A percentile compares a stretch with the other conserved stretches of the same genome.
Conservation (phyloP, 2,888 invertebrate species). For the Morpho deidamia region DNA sequence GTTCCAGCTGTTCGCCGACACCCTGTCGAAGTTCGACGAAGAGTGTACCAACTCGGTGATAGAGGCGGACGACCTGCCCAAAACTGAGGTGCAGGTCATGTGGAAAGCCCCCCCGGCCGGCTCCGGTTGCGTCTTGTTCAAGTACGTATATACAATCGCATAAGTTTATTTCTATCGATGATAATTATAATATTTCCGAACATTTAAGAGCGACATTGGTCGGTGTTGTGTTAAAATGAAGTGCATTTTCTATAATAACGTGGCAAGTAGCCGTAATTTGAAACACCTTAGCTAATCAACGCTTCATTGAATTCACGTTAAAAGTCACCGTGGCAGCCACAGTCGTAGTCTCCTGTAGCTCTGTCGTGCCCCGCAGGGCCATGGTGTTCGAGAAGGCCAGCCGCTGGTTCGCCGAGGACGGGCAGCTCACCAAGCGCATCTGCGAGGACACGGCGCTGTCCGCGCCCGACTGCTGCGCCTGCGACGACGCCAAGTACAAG, state of each 20-base stretch:
- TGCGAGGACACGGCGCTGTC: constrained; percentile 85
- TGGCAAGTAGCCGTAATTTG: too few relatives aligned
- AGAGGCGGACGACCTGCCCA: constrained; percentile 87
- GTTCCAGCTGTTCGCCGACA: constrained; percentile 76
- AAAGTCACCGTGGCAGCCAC: too few relatives aligned
- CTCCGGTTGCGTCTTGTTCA: constrained; percentile 91
- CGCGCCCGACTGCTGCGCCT: constrained; percentile 88
- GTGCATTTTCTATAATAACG: too few relatives aligned
- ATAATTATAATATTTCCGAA: too few relatives aligned
- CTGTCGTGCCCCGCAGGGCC: constrained; percentile 75
- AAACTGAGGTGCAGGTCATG: constrained; percentile 90
- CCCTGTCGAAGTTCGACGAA: constrained; percentile 84
- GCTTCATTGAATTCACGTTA: too few relatives aligned
- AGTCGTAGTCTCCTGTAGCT: too few relatives aligned
- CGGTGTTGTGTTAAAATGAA: too few relatives aligned
- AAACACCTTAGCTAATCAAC: too few relatives aligned
- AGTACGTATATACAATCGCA: constrained; percentile 64
- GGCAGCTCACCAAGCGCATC: constrained; percentile 85
- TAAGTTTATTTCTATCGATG: too few relatives aligned
- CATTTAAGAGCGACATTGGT: too few relatives aligned
- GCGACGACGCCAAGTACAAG: constrained; percentile 97
- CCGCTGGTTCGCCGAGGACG: constrained; percentile 94
- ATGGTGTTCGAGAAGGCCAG: constrained; percentile 89
- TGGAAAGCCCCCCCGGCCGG: constrained; percentile 94
- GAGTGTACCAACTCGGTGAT: constrained; percentile 91